Evolutionary conservation across 1,140 invertebrate genomes (phyloP).

Genomic region (Papilio dardanus): DNA sequence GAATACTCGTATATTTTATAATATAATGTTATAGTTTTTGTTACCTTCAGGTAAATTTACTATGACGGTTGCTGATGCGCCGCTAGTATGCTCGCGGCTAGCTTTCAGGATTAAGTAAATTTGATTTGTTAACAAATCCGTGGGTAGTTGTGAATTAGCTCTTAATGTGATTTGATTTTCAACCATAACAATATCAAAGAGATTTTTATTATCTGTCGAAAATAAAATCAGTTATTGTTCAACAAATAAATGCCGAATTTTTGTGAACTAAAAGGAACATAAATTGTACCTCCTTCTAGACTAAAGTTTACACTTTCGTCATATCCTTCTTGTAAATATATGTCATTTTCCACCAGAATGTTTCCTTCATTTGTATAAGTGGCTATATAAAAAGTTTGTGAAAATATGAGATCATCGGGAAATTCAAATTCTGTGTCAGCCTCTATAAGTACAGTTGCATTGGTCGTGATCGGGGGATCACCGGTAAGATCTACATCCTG

Average conservation of each 20-base stretch:
- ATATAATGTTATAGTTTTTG: neutral
- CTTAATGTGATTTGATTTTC: constrained; percentile 50
- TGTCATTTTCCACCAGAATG: constrained; percentile 50
- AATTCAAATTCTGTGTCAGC: constrained; percentile 58
- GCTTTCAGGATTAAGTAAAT: constrained; percentile 60
- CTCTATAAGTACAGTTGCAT: constrained; percentile 51
- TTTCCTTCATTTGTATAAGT: constrained; percentile 54
- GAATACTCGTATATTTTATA: neutral
- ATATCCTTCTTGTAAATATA: constrained; percentile 60
- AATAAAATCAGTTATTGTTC: constrained; percentile 37
- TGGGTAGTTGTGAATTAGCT: constrained; percentile 45
- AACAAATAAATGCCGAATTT: constrained; percentile 21
- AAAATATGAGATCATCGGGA: constrained; percentile 66
- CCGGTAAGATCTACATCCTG: constrained; percentile 65
- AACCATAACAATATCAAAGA: constrained; percentile 49
- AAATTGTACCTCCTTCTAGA: constrained; percentile 56
- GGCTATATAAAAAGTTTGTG: constrained; percentile 60
- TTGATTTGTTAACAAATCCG: constrained; percentile 47
- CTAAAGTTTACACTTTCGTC: constrained; percentile 57
- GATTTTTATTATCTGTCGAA: constrained; percentile 51
- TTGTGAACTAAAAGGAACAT: constrained; percentile 22
- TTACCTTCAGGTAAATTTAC: constrained; percentile 65
- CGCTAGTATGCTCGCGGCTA: constrained; percentile 57
- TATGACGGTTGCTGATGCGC: constrained; percentile 57
- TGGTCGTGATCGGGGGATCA: constrained; percentile 53